Evolutionary conservation across 1,140 invertebrate genomes (phyloP).

Genomic region (Cherax quadricarinatus): DNA sequence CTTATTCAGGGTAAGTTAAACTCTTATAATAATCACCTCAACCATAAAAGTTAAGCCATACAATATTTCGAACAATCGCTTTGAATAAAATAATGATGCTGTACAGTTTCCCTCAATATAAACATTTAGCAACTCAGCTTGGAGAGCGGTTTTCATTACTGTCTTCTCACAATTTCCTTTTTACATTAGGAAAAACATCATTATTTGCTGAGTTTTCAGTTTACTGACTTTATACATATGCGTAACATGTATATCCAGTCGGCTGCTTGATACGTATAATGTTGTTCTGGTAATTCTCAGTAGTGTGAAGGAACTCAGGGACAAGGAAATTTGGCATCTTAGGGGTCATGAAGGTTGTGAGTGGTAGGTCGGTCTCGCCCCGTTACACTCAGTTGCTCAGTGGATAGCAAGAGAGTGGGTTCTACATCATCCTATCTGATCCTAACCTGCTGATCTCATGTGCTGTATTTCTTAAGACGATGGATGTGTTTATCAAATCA

Average conservation of each 20-base stretch:
- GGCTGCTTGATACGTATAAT: not conserved
- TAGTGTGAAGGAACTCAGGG: not conserved
- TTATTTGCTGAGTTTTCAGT: not conserved
- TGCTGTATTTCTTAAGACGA: not conserved
- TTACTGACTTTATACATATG: not conserved
- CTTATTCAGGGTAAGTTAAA: too few species aligned
- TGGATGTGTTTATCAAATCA: not conserved
- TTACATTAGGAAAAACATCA: not conserved
- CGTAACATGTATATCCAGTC: not conserved
- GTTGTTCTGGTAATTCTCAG: not conserved
- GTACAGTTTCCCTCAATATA: not conserved
- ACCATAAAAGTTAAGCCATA: not conserved
- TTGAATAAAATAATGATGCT: not conserved
- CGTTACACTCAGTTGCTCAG: not conserved
- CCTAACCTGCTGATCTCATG: too few species aligned
- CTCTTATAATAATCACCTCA: not conserved
- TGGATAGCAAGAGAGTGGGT: not conserved
- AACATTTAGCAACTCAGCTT: not conserved
- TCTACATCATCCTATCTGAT: not conserved
- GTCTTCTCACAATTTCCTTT: not conserved
- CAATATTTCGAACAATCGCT: not conserved
- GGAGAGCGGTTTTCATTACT: not conserved
- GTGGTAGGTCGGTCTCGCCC: not conserved
- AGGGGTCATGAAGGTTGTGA: conserved; percentile 9
- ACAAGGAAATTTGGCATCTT: not conserved